Base-by-base conservation (phyloP, 2,797 vertebrate species). In the Adrianichthys oophorus region DNA sequence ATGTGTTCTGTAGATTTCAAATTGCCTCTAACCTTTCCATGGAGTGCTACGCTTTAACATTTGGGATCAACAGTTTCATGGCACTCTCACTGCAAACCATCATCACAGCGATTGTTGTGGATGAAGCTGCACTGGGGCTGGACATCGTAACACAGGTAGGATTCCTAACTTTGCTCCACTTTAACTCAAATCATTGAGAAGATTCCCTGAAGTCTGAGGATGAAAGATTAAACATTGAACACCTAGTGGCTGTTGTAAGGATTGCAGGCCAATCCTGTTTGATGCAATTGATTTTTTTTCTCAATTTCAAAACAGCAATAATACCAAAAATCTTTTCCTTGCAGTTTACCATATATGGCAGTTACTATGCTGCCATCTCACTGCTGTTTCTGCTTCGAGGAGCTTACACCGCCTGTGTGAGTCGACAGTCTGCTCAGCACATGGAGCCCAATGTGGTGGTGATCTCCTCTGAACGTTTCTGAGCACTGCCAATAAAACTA, bases 291-390 rank as follows among this genome's bases (percentile, higher is more conserved):
- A 8, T 1, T 10, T 48, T 6, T 2, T 4, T 23, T 4, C 3
- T 53, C 24, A n/a, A 23, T 29, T 6, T 29, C 1, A 29, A 29
- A 29, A 4, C 24, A 41, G 26, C 16, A 21, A 37, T 26, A 26
- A 16, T 15, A 16, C 7, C 58, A 52, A 15, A 49, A 12, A 18
- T 62, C 21, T 46, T 4, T 15, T 74, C n/a, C 63, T 51, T 79
- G 21, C 77, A 93, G 92, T 93, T 92, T 58, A 62, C 91, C 37
- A 61, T 93, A 46, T 93, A 93, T n/a, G 92, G 90, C 21, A 81
- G 87, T 72, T 93, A 92, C 74, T 92, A 92, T 16, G 68, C 72
- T 17, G 56, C 41, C 52, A 90, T 92, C 68, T 91, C 90, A 0
- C 48, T 82, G 53, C 70, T 93, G 48, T 93, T 92, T 66, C 65